phyloP scores from a whole-genome alignment of 2,113 vertebrate genomes.

The Thalassoma bifasciatum region DNA sequence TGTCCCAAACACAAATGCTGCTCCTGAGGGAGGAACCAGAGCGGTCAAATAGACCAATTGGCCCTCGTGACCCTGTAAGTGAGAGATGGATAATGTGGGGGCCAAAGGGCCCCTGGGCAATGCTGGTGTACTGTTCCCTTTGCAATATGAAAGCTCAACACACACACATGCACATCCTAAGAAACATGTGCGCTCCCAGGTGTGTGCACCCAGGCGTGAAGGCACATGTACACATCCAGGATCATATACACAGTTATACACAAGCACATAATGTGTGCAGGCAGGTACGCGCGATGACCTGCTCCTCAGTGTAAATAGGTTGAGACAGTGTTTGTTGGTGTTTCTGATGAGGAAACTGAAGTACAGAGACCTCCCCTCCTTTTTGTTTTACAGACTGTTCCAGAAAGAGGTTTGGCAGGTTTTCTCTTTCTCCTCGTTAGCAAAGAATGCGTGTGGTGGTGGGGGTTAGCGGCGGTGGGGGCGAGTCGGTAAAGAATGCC shows the following conservation, averaged over 20 bases:
- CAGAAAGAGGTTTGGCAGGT: slow-evolving; percentile 10
- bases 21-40: slow-evolving; percentile 38
- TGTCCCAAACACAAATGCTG: slow-evolving; percentile 12
- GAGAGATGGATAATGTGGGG: slow-evolving; percentile 53
- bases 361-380: not conserved
- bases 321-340: slow-evolving; percentile 56
- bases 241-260: slow-evolving; percentile 25
- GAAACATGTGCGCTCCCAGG: slow-evolving; percentile 4
- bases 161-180: slow-evolving; percentile 1
- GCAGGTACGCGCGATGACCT: slow-evolving; percentile 14
- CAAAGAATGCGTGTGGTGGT: slow-evolving; percentile 18
- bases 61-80: slow-evolving; percentile 31
- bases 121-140: slow-evolving; percentile 36
- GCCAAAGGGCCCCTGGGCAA: slow-evolving; percentile 29
- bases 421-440: slow-evolving; percentile 42
- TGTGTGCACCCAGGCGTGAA: slow-evolving; percentile 16
- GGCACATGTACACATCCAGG: slow-evolving; percentile 13
- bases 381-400: slow-evolving; percentile 30
- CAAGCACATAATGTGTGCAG: slow-evolving; percentile 1
- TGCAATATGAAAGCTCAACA: slow-evolving; percentile 17
- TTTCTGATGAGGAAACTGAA: slow-evolving; percentile 64
- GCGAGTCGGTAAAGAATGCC: not conserved
- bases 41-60: slow-evolving; percentile 31
- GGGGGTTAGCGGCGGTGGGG: not conserved
- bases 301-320: slow-evolving; percentile 29